phyloP scores from a whole-genome alignment of 2,113 vertebrate genomes.

The Lycaon pictus region DNA sequence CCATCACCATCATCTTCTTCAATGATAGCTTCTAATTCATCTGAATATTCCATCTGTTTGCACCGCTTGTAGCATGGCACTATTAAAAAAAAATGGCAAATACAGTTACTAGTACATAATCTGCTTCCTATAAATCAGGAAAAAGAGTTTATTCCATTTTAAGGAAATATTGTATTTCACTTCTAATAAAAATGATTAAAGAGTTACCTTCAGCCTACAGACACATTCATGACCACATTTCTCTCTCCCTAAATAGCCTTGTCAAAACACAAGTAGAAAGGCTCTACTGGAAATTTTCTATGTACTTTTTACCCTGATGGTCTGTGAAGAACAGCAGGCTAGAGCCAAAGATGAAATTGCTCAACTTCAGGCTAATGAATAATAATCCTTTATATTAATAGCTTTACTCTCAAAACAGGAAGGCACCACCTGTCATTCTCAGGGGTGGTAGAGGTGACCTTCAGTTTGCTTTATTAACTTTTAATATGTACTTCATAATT shows the following conservation, averaged over 20 bases:
- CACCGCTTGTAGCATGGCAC: conserved; percentile 99
- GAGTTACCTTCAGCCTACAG: not conserved
- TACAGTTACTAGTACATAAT: conserved; percentile 32
- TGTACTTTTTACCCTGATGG: not conserved
- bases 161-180: conserved; percentile 42
- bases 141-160: conserved; percentile 56
- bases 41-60: conserved; percentile 99
- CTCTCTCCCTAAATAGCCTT: conserved; percentile 43
- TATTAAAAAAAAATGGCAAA: conserved; percentile 77
- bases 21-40: conserved; percentile 98
- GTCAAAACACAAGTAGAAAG: conserved; percentile 47
- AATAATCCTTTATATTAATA: conserved; percentile 18
- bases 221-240: conserved; percentile 33
- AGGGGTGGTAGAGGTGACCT: conserved; percentile 44
- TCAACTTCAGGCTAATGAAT: conserved; percentile 49
- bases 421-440: conserved; percentile 53
- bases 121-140: not conserved
- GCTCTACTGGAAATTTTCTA: not conserved
- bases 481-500: conserved; percentile 26
- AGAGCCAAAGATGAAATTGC: conserved; percentile 19
- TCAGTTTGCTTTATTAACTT: not conserved
- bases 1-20: conserved; percentile 99
- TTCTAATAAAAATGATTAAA: conserved; percentile 8
- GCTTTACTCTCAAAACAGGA: conserved; percentile 43
- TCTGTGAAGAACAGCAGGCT: not conserved